Percentiles rank a stretch among this genome's conserved stretches.
These are phyloP conservation scores for Rhinoraja longicauda DNA, from an alignment of 2,797 vertebrate species.

Conservation along the genomic window DNA sequence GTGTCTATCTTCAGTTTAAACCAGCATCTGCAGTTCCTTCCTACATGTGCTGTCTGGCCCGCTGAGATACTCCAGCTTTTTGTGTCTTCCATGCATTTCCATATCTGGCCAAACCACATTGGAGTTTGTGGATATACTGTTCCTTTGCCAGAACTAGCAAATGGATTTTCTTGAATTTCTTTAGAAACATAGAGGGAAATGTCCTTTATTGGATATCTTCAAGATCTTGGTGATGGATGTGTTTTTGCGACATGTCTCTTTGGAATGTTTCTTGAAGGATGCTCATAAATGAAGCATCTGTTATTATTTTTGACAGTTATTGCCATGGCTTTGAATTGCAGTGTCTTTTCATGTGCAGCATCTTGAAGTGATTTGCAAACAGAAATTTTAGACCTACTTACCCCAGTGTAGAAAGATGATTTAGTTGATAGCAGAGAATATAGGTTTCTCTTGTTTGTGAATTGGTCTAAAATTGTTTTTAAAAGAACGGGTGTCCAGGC, in stretches of 20 bases:
- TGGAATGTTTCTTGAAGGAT: not conserved
- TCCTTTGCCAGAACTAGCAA: not conserved
- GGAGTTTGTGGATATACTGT: not conserved
- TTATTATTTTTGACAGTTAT: not conserved
- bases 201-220: not conserved
- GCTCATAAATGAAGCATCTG: not conserved
- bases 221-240: not conserved
- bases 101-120: not conserved
- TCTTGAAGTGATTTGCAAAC: not conserved
- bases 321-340: not conserved
- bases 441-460: not conserved
- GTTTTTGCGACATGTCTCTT: not conserved
- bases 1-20: too few relatives aligned
- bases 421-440: not conserved
- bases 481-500: not conserved
- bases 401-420: not conserved
- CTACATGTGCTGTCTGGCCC: too few relatives aligned
- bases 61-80: too few relatives aligned
- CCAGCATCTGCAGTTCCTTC: too few relatives aligned
- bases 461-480: not conserved
- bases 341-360: too few relatives aligned
- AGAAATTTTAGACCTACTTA: not conserved
- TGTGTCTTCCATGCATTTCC: not conserved
- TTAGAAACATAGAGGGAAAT: not conserved
- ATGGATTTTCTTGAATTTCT: not conserved